These are phyloP conservation scores for Coregonus suidteri DNA, from an alignment of 2,797 vertebrate species.

Conservation along the genomic window DNA sequence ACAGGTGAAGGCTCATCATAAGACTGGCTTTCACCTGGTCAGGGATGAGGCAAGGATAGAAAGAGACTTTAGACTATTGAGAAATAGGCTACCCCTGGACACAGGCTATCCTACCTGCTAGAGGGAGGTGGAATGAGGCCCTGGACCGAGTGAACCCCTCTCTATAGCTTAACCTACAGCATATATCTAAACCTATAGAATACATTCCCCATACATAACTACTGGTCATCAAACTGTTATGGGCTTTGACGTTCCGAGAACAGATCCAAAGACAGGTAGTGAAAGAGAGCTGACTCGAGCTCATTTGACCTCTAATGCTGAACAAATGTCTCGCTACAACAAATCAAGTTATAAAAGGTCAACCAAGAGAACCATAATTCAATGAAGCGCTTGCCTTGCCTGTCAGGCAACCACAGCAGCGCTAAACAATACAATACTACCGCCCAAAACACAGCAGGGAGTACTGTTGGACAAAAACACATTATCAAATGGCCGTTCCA, in stretches of 20 bases:
- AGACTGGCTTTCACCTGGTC: too few relatives aligned
- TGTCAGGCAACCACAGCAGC: neutral
- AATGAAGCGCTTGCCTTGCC: neutral
- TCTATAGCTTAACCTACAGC: neutral
- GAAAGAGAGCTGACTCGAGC: neutral
- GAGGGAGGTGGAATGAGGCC: neutral
- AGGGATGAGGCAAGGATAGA: neutral
- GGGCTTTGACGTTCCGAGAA: constrained; percentile 19
- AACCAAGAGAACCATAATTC: neutral
- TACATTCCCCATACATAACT: neutral
- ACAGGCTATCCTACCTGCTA: neutral
- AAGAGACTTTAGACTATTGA: neutral
- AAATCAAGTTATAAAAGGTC: neutral
- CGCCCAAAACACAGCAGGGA: neutral
- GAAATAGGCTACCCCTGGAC: neutral
- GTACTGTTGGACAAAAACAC: neutral
- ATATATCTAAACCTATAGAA: neutral
- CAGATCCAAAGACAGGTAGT: constrained; percentile 9
- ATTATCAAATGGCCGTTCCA: neutral
- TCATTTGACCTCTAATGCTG: neutral
- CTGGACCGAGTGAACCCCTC: neutral
- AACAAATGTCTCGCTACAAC: neutral
- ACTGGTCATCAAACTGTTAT: neutral
- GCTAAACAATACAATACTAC: neutral
- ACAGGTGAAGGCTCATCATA: too few relatives aligned